Evolutionary conservation across 1,140 invertebrate genomes (phyloP), one percentile per base, ranked within the genome.

Genomic region (Dendroctonus ponderosae): DNA sequence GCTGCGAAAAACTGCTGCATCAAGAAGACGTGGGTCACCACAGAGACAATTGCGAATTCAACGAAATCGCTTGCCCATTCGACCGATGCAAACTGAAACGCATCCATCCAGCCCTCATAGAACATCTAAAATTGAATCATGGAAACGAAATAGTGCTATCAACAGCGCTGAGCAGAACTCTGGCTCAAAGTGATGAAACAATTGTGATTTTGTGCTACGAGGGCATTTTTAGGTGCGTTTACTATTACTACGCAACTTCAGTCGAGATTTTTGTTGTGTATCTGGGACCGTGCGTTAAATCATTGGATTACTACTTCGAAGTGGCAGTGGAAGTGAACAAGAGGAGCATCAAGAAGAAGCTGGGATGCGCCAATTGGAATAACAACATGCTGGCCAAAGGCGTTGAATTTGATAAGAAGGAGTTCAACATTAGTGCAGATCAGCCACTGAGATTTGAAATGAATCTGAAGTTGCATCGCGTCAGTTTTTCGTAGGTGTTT

Each of bases 31-130:
- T 72, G 7, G 52, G 41, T 12, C 51, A 51, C 14, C 71, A 72
- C 62, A 54, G 70, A 62, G 68, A 65, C 43, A 68, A 69, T 42
- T 72, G 71, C 43, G 70, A 69, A 49, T 72, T 68, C 49, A 72
- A 71, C 50, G 44, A 67, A 44, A 66, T 68, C 8, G 56, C 43
- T 9, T 72, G 71, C 56, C 71, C 71, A 8, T 49, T 68, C 2
- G 51, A 60, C 6, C 50, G 49, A 26, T 72, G 67, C 15, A 38
- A 7, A 9, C 54, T 51, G 26, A 48, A 58, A 41, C 53, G 57
- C 12, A 46, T 12, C n/a, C 54, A 67, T 7, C 37, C 58, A 15
- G 42, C 52, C 12, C 43, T 71, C 3, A 53, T 56, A 15, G 4
- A 7, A 0, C 71, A 72, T 48, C 67, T 71, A 43, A 43, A 54